phyloP scores from a whole-genome alignment of 2,113 vertebrate genomes.

The Mus spicilegus region DNA sequence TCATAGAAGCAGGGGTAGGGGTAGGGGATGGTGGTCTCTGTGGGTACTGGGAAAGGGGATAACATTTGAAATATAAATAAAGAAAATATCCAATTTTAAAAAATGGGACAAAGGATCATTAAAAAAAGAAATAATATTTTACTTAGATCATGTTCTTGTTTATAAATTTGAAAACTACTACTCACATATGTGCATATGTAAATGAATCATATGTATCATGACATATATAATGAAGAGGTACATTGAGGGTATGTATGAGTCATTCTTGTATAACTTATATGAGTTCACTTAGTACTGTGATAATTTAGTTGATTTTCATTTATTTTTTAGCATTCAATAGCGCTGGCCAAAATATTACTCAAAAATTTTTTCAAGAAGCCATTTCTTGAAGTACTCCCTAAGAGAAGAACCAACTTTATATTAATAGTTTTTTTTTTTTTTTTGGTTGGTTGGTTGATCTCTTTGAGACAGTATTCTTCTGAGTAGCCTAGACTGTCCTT shows the following conservation, averaged over 20 bases:
- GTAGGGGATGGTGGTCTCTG: too few species aligned
- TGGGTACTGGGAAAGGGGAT: too few species aligned
- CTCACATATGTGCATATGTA: neutral
- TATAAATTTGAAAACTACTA: neutral
- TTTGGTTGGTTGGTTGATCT: neutral
- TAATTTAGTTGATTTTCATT: neutral
- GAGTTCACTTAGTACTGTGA: neutral
- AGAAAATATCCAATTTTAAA: too few species aligned
- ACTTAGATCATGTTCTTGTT: neutral
- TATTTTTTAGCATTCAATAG: neutral
- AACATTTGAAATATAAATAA: too few species aligned
- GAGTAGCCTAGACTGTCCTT: neutral
- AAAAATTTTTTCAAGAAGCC: neutral
- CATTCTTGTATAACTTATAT: neutral
- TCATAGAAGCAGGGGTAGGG: too few species aligned
- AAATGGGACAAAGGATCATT: too few species aligned
- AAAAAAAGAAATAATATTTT: neutral
- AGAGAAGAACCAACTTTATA: neutral
- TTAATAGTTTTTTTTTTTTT: neutral
- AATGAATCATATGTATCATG: neutral
- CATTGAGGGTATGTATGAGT: neutral
- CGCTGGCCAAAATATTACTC: neutral
- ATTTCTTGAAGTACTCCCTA: neutral
- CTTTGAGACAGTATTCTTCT: neutral
- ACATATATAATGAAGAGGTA: neutral